Evolutionary conservation across 53 echinoderm and acorn worm genomes (phyloP), one percentile per base, ranked within the genome.

Genomic region (Paracentrotus lividus): DNA sequence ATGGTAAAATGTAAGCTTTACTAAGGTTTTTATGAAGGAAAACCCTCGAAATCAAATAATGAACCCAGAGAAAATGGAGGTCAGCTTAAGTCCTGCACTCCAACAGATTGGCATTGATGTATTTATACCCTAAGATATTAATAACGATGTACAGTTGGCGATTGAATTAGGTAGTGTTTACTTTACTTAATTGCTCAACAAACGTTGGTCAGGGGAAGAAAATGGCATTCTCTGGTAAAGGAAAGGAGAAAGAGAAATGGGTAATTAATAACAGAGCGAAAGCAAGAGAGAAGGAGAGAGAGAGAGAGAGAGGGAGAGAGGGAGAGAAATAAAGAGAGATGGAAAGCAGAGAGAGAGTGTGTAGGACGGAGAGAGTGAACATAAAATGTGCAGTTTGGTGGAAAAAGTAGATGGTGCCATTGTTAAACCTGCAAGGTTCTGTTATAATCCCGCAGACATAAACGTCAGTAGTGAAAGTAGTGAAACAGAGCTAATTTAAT

Each of bases 111-210:
- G 40, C 72, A 72, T 36, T 72, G 72, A 72, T 72, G 72, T 10
- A 72, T n/a, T n/a, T n/a, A n/a, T 72, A 40, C 38, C 16, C 72
- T 40, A 18, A 10, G 29, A 72, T 72, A 72, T 72, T 34, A 72
- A 36, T 38, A 72, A 40, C 40, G 40, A 72, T 72, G 72, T 36
- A 21, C 38, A 40, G 36, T 72, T 72, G 72, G 40, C 36, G 72
- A 72, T 72, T 72, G 72, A 72, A 72, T 72, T 72, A 72, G 72
- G 72, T 38, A 40, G 5, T 72, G 72, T 72, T 72, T 40, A 72
- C 72, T 38, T 40, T 72, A 40, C 21, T 72, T 72, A 72, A 72
- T 72, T 72, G 72, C 72, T 38, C 36, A 72, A 40, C 72, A 72
- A 72, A 72, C 72, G 72, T 72, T 21, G 20, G 38, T 40, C 72